A percentile compares a stretch with the other conserved stretches of the same genome.
Conservation (phyloP, 2,797 vertebrate species). For the Danionella dracula region DNA sequence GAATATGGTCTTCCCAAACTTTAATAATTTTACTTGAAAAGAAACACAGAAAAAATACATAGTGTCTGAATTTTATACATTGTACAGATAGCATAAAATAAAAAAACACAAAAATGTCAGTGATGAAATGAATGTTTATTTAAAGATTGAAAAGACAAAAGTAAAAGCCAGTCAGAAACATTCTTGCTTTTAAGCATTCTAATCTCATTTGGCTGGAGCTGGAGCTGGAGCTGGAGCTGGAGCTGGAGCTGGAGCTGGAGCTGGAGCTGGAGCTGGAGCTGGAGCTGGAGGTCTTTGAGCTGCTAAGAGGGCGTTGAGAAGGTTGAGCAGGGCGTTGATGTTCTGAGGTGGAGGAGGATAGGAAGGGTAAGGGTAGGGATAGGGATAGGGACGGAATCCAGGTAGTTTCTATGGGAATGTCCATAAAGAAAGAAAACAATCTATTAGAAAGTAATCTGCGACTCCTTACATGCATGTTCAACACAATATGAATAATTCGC, state of each 20-base stretch:
- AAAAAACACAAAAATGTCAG: background rate
- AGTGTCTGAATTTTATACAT: no score
- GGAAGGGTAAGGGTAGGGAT: background rate
- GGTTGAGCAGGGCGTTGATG: background rate
- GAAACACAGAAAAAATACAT: no score
- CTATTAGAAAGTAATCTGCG: background rate
- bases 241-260: background rate
- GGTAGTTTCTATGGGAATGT: background rate
- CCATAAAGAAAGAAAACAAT: background rate
- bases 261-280: no score
- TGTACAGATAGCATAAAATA: no score
- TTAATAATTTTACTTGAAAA: no score
- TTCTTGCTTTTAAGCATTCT: background rate
- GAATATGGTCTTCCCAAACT: no score
- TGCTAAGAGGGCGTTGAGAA: slow-evolving; percentile 13
- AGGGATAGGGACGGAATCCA: background rate
- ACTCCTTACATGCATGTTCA: no score
- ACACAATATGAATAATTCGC: no score
- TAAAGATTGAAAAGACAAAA: background rate
- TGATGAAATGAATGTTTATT: background rate
- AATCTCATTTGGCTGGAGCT: background rate
- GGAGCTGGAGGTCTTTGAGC: no score
- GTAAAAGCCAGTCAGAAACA: background rate
- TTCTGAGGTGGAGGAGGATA: background rate
- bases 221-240: background rate